Conservation (phyloP, 2,888 invertebrate species). For the Lasioglossum malachurum region DNA sequence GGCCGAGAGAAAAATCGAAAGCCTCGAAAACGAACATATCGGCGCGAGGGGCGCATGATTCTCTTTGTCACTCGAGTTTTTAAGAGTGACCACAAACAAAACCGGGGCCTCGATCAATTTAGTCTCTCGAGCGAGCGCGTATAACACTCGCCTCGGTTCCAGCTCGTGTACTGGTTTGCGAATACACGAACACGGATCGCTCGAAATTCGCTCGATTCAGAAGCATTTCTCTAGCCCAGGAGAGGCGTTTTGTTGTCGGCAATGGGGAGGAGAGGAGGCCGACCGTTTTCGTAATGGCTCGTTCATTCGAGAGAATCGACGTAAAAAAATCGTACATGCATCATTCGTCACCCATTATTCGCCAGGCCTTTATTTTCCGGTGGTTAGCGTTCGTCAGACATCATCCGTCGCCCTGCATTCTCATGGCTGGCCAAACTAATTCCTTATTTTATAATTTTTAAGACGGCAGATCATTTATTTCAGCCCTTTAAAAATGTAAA, state of each 20-base stretch:
- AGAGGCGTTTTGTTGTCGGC: slow-evolving; percentile 84
- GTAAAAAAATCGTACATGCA: slow-evolving; percentile 44
- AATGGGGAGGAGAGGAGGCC: slow-evolving; percentile 83
- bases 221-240: slow-evolving; percentile 78
- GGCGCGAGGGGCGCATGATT: slow-evolving; percentile 67
- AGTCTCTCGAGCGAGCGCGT: slow-evolving; percentile 74
- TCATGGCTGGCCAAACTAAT: too few relatives aligned
- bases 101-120: slow-evolving; percentile 78
- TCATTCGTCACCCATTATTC: slow-evolving; percentile 35
- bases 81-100: slow-evolving; percentile 84
- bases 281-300: slow-evolving; percentile 83
- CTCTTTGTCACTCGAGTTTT: slow-evolving; percentile 72
- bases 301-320: slow-evolving; percentile 77
- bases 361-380: neutral
- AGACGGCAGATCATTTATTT: too few relatives aligned
- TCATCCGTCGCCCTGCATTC: neutral
- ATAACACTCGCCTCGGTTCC: slow-evolving; percentile 42
- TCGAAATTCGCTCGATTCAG: slow-evolving; percentile 75
- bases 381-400: neutral
- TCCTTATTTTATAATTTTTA: too few relatives aligned
- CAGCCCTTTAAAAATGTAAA: too few relatives aligned
- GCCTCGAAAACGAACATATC: slow-evolving; percentile 65
- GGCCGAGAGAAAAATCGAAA: slow-evolving; percentile 52
- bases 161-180: neutral
- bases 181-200: slow-evolving; percentile 31